Evolutionary conservation across 2,113 vertebrate species (phyloP).

Genomic region (Thamnaconus septentrionalis): DNA sequence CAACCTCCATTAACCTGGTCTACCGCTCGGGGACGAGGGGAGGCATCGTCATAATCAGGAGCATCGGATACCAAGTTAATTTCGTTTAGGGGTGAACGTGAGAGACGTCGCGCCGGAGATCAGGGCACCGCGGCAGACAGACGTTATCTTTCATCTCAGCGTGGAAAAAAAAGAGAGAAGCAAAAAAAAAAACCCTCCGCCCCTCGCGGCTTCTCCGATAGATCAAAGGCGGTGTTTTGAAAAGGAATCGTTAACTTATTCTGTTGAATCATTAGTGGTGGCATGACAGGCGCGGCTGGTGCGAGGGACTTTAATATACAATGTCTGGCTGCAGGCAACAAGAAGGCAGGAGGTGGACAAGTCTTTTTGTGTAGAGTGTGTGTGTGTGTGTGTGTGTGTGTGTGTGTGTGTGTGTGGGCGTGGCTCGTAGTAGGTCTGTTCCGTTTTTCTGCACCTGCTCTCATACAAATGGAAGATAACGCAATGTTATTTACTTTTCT

Average conservation of each 20-base stretch:
- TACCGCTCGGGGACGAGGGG: too few species aligned
- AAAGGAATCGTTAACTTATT: conserved; percentile 59
- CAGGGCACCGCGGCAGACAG: conserved; percentile 46
- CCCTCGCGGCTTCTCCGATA: conserved; percentile 19
- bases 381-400: background rate
- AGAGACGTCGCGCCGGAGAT: conserved; percentile 46
- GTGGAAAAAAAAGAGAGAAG: too few species aligned
- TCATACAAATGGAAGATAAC: conserved; percentile 22
- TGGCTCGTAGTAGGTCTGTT: conserved; percentile 26
- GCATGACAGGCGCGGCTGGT: conserved; percentile 23
- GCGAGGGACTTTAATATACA: conserved; percentile 19
- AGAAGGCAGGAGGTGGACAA: conserved; percentile 27
- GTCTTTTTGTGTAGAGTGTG: conserved; percentile 9
- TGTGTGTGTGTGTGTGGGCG: background rate
- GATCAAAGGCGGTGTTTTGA: conserved; percentile 58
- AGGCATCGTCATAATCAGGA: background rate
- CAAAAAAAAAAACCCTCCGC: background rate
- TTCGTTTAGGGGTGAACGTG: conserved; percentile 46
- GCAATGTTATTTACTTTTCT: background rate
- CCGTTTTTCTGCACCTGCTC: conserved; percentile 37
- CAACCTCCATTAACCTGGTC: too few species aligned
- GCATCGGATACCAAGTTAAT: conserved; percentile 38
- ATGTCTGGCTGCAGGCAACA: conserved; percentile 34
- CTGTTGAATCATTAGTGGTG: conserved; percentile 36
- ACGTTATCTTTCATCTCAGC: conserved; percentile 52